Evolutionary conservation across 2,888 invertebrate genomes (phyloP).

Genomic region (Eilema caniola): DNA sequence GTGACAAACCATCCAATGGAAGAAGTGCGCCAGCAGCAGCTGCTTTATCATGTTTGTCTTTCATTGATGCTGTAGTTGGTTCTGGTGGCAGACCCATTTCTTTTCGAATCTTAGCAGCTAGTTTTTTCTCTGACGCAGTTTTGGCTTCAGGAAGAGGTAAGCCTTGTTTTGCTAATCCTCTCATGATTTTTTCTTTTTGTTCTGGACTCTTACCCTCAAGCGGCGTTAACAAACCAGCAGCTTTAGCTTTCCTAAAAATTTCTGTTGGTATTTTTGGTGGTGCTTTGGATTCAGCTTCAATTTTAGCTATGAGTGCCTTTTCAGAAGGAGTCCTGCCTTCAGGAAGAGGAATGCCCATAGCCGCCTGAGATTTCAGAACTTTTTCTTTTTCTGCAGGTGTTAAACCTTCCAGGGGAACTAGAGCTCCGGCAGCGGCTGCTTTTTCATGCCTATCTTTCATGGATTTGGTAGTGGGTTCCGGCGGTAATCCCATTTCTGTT

Average conservation of each 20-base stretch:
- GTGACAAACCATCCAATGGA: slow-evolving; percentile 22
- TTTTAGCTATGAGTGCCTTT: not conserved
- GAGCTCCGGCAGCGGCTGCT: slow-evolving; percentile 45
- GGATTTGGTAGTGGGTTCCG: slow-evolving; percentile 48
- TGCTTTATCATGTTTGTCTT: slow-evolving; percentile 29
- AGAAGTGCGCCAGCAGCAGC: slow-evolving; percentile 36
- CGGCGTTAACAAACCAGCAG: slow-evolving; percentile 22
- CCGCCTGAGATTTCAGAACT: slow-evolving; percentile 46
- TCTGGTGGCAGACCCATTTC: slow-evolving; percentile 39
- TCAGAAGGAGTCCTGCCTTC: slow-evolving; percentile 48
- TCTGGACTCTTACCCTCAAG: slow-evolving; percentile 25
- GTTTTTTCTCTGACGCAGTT: slow-evolving; percentile 31
- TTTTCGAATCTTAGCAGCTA: slow-evolving; percentile 23
- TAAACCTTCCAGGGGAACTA: slow-evolving; percentile 55
- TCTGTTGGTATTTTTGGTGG: slow-evolving; percentile 21
- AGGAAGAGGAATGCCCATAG: slow-evolving; percentile 49
- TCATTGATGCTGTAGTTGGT: slow-evolving; percentile 45
- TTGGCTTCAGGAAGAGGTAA: slow-evolving; percentile 30
- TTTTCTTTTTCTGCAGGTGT: slow-evolving; percentile 53
- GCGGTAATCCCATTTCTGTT: slow-evolving; percentile 52
- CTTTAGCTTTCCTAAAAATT: slow-evolving; percentile 18
- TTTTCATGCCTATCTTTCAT: slow-evolving; percentile 40
- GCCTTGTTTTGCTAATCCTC: slow-evolving; percentile 28
- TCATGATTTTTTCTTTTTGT: slow-evolving; percentile 32
- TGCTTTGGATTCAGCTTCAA: not conserved